Evolutionary conservation across 1,140 invertebrate species (phyloP).

Genomic region (Battus philenor): DNA sequence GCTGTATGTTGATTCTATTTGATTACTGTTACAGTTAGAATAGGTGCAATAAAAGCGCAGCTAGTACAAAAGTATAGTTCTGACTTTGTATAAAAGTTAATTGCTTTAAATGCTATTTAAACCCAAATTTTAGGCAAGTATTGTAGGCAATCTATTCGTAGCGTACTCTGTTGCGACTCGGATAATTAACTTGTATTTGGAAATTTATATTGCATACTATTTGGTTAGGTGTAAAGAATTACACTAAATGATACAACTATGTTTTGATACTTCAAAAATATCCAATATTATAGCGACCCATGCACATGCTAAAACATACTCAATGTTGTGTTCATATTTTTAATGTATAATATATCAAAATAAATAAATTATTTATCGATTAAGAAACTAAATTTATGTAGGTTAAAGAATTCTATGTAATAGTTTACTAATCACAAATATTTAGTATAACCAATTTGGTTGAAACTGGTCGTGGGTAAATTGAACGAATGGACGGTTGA

Average conservation of each 20-base stretch:
- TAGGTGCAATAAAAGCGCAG: background rate
- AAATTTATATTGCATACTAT: too few species aligned
- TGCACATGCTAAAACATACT: too few species aligned
- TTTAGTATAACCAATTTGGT: background rate
- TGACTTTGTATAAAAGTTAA: background rate
- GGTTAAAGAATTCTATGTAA: too few species aligned
- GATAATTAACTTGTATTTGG: too few species aligned
- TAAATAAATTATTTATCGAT: background rate
- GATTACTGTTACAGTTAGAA: background rate
- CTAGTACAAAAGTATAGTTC: background rate
- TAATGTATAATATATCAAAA: background rate
- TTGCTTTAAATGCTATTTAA: background rate
- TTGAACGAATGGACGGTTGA: slow-evolving; percentile 31
- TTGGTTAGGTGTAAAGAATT: too few species aligned
- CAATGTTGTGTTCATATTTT: too few species aligned
- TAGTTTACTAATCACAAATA: background rate
- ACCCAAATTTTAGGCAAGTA: too few species aligned
- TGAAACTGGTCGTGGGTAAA: slow-evolving; percentile 34
- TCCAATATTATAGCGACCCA: too few species aligned
- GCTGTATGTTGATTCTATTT: slow-evolving; percentile 4
- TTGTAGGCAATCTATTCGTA: too few species aligned
- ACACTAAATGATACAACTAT: too few species aligned
- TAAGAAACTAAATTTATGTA: background rate
- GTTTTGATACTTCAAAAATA: too few species aligned
- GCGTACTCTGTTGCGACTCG: background rate